Evolutionary conservation across 2,797 vertebrate genomes (phyloP), one percentile per base, ranked within the genome.

Genomic region (Falco cherrug): DNA sequence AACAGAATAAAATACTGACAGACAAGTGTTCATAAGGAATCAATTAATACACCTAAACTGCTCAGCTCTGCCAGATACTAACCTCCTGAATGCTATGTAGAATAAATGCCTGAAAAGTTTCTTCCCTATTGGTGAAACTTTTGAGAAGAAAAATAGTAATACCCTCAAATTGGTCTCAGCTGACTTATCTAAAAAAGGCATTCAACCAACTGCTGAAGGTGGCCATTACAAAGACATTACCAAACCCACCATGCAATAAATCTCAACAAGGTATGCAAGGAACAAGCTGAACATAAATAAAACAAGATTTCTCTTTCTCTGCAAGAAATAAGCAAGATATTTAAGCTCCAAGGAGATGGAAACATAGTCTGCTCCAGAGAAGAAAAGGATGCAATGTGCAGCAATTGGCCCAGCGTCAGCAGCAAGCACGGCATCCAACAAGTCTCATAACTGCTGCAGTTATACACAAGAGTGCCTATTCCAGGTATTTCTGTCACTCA

Each of bases 1-100:
- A 95, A 95, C 33, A 80, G 76, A 93, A 92, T 86, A 92, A 94
- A 96, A 94, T 87, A 90, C 51, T 94, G 92, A 92, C 69, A 92
- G 83, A 75, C 31, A 95, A 96, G 76, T 88, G 64, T 59, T 89
- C 96, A 9, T 90, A 96, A 96, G 76, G 69, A 78, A 94, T 90
- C 67, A 48, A 96, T 94, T 96, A 97, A 96, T 91, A 87, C 76
- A 89, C 71, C 22, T 54, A 9, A 92, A 61, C 51, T 20, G 29
- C 65, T 90, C n/a, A 78, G 70, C 76, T 96, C 84, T 76, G 79
- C 91, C 85, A 57, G 96, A 96, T 94, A 94, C 77, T 71, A 89
- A 63, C 48, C 77, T 74, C 90, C 91, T 93, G 48, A 50, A 56
- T 10, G 20, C 41, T 56, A 45, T 11, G 5, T 12, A 51, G 15